Conservation (phyloP, 1,140 invertebrate genomes). For the Lamellibrachia luymesi region DNA sequence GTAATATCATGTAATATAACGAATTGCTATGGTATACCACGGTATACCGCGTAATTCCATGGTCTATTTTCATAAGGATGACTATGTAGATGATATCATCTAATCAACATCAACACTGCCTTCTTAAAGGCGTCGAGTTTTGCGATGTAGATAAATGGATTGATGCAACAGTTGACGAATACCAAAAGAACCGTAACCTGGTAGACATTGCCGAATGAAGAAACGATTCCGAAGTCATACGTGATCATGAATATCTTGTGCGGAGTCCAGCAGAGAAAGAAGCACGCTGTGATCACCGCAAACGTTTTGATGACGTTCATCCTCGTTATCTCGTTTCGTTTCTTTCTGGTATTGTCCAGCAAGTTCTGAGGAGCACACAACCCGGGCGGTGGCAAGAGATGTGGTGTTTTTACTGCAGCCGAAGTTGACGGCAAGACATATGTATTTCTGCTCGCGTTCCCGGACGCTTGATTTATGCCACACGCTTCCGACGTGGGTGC, state of each 20-base stretch:
- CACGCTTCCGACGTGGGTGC: too few species aligned
- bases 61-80: too few species aligned
- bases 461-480: too few species aligned
- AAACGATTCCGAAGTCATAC: constrained; percentile 13
- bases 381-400: not conserved
- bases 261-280: constrained; percentile 21
- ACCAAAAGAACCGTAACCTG: constrained; percentile 24
- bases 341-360: not conserved
- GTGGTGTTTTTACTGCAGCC: not conserved
- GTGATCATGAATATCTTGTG: constrained; percentile 16
- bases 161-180: constrained; percentile 28
- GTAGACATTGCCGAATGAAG: constrained; percentile 2
- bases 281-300: not conserved
- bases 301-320: constrained; percentile 22
- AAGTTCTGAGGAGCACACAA: not conserved
- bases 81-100: not conserved
- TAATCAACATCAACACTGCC: not conserved
- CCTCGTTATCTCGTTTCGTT: constrained; percentile 9
- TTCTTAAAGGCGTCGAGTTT: constrained; percentile 25
- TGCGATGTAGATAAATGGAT: constrained; percentile 25
- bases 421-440: not conserved
- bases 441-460: too few species aligned
- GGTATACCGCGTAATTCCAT: too few species aligned
- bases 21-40: too few species aligned
- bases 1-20: too few species aligned